Base-by-base conservation (phyloP, 2,797 vertebrate species). In the Darevskia mixta region DNA sequence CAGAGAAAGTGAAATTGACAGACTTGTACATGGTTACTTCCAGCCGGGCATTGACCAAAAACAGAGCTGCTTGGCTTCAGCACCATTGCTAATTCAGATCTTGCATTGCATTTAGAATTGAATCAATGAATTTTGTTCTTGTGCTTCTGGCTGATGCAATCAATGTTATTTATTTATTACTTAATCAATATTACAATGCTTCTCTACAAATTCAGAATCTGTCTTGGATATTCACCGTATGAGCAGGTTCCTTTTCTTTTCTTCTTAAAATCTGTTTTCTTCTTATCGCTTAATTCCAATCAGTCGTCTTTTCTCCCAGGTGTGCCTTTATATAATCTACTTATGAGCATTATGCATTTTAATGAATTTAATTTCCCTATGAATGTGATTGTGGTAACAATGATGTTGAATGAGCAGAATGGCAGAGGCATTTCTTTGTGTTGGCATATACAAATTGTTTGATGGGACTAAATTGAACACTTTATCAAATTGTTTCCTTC, bases 401-500 rank as follows among this genome's bases (percentile, higher is more conserved):
- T 45, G 18, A 49, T 71, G 17, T 75, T 11, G 15, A 83, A 18
- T 77, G 80, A 89, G 23, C 41, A 61, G 73, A 69, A 55, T 35
- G 32, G 1, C 4, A 69, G 1, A 32, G 2, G 73, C 1, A 38
- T 35, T 15, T 27, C 77, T 79, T 92, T 79, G 27, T 81, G 61
- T 23, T 0, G 61, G 25, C 17, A 15, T 29, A 69, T 75, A 72
- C 76, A 79, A 17, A 55, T 61, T 23, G 8, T 73, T 86, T 55
- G 13, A 55, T 41, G 58, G 5, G 15, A 5, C 76, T 89, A 86
- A 88, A 87, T 67, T 3, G 13, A 86, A 75, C 35, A 71, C 17
- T 75, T 64, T 90, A 2, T 81, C 35, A 88, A 87, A 91, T 9
- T 38, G n/a, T 11, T 85, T 87, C 55, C 55, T 92, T 89, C 25